A percentile compares a stretch with the other conserved stretches of the same genome.
These are phyloP conservation scores for Yasuhikotakia modesta DNA, from an alignment of 2,797 vertebrate species.

Conservation along the genomic window DNA sequence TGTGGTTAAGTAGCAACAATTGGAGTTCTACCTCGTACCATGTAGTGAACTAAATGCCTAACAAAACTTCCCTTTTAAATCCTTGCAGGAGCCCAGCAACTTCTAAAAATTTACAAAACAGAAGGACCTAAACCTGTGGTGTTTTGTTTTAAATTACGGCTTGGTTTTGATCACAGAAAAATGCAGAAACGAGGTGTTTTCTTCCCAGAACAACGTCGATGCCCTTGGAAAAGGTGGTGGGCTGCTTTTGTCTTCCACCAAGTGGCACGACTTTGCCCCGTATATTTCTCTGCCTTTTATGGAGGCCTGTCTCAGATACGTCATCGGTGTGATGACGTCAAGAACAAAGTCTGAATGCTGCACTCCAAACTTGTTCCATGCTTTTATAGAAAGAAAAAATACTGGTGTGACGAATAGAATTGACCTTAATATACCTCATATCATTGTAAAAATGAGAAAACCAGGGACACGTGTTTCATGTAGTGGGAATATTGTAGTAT, in stretches of 20 bases:
- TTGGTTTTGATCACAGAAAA: constrained; percentile 15
- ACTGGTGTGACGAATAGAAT: constrained; percentile 69
- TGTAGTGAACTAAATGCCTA: constrained; percentile 55
- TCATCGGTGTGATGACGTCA: constrained; percentile 75
- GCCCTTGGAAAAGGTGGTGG: constrained; percentile 73
- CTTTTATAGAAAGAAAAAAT: constrained; percentile 70
- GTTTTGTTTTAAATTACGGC: constrained; percentile 42
- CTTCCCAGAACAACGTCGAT: constrained; percentile 67
- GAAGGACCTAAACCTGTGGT: constrained; percentile 61
- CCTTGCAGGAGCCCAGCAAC: constrained; percentile 59
- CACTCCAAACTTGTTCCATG: constrained; percentile 76
- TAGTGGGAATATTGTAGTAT: constrained; percentile 90
- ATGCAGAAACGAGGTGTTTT: constrained; percentile 34
- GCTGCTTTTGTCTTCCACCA: constrained; percentile 78
- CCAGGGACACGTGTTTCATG: constrained; percentile 84
- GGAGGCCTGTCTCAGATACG: constrained; percentile 73
- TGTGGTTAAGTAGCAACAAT: constrained; percentile 48
- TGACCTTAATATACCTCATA: constrained; percentile 87
- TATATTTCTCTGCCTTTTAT: constrained; percentile 56
- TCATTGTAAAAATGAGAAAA: constrained; percentile 77
- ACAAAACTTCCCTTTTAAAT: constrained; percentile 59
- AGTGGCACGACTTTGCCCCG: constrained; percentile 55
- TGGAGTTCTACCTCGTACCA: constrained; percentile 62
- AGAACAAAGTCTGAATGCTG: constrained; percentile 76
- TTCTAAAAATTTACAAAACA: constrained; percentile 50